Evolutionary conservation across 1,140 invertebrate genomes (phyloP), one percentile per base, ranked within the genome.

Genomic region (Ooceraea biroi): DNA sequence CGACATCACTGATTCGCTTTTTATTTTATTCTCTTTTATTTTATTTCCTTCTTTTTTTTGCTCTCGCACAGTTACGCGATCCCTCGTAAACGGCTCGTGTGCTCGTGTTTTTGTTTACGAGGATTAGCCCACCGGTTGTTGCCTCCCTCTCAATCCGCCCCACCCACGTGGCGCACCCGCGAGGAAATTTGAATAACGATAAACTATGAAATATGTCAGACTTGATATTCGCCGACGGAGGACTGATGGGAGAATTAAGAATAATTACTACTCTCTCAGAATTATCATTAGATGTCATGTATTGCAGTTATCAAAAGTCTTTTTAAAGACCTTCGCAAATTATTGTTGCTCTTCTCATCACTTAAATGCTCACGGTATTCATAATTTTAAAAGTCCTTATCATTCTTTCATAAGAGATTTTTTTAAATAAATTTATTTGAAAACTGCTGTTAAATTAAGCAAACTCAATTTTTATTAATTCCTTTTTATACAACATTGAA

Each of bases 71-170:
- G 69, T 48, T 71, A 65, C 55, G 65, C 25, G 50, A 80, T 57
- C 22, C 52, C 50, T 66, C 25, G 65, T 80, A 80, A 80, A 80
- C 57, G 65, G 76, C 36, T 36, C 63, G 48, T 14, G 25, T 14
- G 74, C 30, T 66, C 61, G 19, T 80, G 65, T 80, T 80, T 80
- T 80, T 80, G 65, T 80, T 80, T 80, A 80, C 76, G 76, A 55
- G 76, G 68, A 80, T 80, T 80, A 80, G 41, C 65, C 30, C 30
- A 68, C 63, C 25, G 52, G 76, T 80, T 80, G 76, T 41, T 69
- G 76, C 76, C 57, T 71, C 8, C 50, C 52, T 55, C 48, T 52
- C 30, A 73, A 73, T 44, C 10, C 41, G n/a, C 19, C 4, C 8
- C 19, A 0, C 12, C 12, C 22, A 3, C 50, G 17, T 2, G 25